Percentiles rank a stretch among this genome's conserved stretches.
phyloP scores from a whole-genome alignment of 2,113 vertebrate species.

The Rhadina sibilatrix region DNA sequence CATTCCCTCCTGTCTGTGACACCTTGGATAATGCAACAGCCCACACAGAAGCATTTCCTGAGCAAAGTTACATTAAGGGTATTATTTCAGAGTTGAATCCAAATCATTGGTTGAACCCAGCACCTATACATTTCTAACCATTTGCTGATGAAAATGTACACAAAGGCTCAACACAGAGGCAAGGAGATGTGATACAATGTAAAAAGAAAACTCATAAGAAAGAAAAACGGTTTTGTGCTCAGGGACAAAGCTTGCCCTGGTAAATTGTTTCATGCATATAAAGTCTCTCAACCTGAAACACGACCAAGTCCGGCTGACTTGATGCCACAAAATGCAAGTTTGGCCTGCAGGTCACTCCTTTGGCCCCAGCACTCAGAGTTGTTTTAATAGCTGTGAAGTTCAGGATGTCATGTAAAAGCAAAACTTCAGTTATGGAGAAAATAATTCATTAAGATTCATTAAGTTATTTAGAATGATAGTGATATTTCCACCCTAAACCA shows the following conservation, averaged over 20 bases:
- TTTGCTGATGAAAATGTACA: neutral
- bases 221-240: neutral
- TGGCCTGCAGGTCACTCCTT: neutral
- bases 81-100: neutral
- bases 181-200: fast-evolving
- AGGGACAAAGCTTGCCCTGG: neutral
- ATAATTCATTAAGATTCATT: neutral
- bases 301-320: neutral
- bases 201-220: neutral
- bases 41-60: neutral
- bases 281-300: neutral
- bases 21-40: neutral
- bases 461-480: neutral
- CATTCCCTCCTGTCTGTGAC: neutral
- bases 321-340: neutral
- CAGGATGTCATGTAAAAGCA: neutral
- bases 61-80: neutral
- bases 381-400: neutral
- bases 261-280: neutral
- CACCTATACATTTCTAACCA: neutral
- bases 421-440: neutral
- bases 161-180: neutral
- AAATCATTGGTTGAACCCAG: neutral
- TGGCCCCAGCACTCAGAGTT: neutral
- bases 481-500: neutral